Evolutionary conservation across 2,113 vertebrate genomes (phyloP).

Genomic region (Nyctereutes procyonoides): DNA sequence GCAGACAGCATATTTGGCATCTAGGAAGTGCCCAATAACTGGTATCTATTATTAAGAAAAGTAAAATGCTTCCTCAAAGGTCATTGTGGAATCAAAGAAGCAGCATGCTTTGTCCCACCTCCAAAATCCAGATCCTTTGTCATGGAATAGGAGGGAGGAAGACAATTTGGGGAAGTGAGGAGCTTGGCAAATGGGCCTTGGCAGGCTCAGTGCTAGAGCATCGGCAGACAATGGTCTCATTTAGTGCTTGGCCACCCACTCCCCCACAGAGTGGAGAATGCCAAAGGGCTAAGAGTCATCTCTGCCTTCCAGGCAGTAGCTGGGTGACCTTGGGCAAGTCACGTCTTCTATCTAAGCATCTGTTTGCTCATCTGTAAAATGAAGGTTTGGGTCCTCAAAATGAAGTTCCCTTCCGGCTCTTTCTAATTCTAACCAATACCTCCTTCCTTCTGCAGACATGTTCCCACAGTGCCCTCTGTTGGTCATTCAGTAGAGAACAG

Average conservation of each 20-base stretch:
- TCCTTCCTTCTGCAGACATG: background rate
- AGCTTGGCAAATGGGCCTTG: background rate
- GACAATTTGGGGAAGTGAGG: background rate
- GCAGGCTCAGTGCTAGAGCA: background rate
- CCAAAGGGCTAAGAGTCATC: background rate
- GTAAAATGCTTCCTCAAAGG: background rate
- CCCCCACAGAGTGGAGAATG: background rate
- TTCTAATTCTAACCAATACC: background rate
- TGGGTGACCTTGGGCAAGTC: conserved; percentile 59
- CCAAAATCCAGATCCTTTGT: background rate
- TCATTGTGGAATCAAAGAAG: background rate
- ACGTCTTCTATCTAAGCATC: conserved; percentile 20
- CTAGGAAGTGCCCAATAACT: background rate
- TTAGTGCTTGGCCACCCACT: background rate
- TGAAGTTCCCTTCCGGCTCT: background rate
- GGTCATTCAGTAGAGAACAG: background rate
- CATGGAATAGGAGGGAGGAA: background rate
- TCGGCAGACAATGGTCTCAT: background rate
- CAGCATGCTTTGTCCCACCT: background rate
- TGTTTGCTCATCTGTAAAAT: conserved; percentile 68
- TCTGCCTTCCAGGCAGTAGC: background rate
- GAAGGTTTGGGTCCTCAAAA: conserved; percentile 25
- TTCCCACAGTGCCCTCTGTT: conserved; percentile 73
- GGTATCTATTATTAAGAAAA: background rate
- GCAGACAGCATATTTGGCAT: background rate